These are phyloP conservation scores for Nezara viridula DNA, from an alignment of 2,888 invertebrate genomes.

Conservation along the genomic window DNA sequence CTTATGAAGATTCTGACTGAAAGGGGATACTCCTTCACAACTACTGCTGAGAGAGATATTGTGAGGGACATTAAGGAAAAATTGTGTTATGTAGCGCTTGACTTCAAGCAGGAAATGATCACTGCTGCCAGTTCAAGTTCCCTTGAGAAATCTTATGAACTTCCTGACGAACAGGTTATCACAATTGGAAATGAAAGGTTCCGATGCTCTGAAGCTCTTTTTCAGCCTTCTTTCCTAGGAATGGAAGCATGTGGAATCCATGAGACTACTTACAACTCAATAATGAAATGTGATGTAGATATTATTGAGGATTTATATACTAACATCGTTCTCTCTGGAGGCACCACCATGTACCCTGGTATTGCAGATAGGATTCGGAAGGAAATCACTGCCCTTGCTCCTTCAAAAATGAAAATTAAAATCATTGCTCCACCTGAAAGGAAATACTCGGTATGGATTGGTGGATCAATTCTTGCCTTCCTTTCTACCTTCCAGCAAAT, in stretches of 20 bases:
- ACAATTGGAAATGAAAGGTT: conserved; percentile 94
- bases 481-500: conserved; percentile 94
- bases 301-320: conserved; percentile 89
- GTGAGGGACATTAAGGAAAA: conserved; percentile 96
- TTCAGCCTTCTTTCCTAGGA: no score
- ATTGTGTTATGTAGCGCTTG: conserved; percentile 90
- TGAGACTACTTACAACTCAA: no score
- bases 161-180: conserved; percentile 87
- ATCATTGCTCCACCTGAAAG: conserved; percentile 94
- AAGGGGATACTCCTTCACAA: no score
- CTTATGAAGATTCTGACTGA: no score
- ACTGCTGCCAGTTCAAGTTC: conserved; percentile 75
- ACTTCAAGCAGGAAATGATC: conserved; percentile 96
- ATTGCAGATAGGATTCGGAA: no score
- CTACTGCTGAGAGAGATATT: conserved; percentile 78
- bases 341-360: no score
- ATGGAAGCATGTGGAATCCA: no score
- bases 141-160: conserved; percentile 94
- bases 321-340: no score
- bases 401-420: conserved; percentile 76
- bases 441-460: conserved; percentile 92
- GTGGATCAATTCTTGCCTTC: conserved; percentile 74
- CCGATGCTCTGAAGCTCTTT: conserved; percentile 71
- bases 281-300: no score
- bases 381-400: no score